These are phyloP conservation scores for Paracanthobrama guichenoti DNA, from an alignment of 2,113 vertebrate species.

Conservation along the genomic window DNA sequence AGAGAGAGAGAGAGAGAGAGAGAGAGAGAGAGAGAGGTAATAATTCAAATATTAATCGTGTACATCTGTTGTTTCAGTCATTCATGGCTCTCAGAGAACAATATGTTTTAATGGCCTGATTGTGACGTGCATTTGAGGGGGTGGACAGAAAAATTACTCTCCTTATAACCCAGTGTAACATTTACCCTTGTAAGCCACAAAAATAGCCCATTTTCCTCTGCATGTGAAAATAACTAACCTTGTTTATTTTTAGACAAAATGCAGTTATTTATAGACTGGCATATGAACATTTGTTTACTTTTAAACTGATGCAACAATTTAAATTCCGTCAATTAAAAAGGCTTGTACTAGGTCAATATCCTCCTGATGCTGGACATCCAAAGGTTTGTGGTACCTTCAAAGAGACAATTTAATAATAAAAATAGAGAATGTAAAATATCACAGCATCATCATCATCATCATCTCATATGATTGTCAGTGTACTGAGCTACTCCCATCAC, in stretches of 20 bases:
- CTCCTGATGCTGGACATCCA: too few species aligned
- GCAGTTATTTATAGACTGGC: neutral
- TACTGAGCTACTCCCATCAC: constrained; percentile 31
- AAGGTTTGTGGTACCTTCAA: too few species aligned
- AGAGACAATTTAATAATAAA: neutral
- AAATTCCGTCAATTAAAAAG: neutral
- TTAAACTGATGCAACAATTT: neutral
- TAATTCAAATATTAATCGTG: constrained; percentile 3
- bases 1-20: neutral
- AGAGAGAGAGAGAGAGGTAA: neutral
- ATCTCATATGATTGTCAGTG: constrained; percentile 6
- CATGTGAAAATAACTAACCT: constrained; percentile 29
- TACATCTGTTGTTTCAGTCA: constrained; percentile 12
- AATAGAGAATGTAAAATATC: neutral
- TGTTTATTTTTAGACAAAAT: constrained; percentile 23
- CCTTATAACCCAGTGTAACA: constrained; percentile 25
- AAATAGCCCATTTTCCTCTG: constrained; percentile 43
- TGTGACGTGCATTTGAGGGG: constrained; percentile 50
- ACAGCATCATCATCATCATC: neutral
- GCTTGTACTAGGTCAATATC: neutral
- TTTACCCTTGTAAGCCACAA: constrained; percentile 22
- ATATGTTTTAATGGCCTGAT: constrained; percentile 47
- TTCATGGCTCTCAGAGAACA: constrained; percentile 38
- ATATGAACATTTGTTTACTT: neutral
- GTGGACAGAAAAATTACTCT: constrained; percentile 48